Percentiles rank a stretch among this genome's conserved stretches.
Evolutionary conservation across 2,113 vertebrate genomes (phyloP).

Genomic region (Colossoma macropomum): DNA sequence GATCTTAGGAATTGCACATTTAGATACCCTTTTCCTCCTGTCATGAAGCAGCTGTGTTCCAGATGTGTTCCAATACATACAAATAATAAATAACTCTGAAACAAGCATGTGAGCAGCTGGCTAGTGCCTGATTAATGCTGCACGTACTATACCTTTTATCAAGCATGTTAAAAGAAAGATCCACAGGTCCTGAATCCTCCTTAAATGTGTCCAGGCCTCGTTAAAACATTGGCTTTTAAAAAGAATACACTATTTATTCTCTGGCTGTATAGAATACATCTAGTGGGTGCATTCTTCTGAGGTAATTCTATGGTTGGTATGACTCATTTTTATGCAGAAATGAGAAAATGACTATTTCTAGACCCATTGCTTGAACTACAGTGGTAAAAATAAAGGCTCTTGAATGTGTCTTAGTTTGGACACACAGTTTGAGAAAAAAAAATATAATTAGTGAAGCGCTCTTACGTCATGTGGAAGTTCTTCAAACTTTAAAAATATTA

Average conservation of each 20-base stretch:
- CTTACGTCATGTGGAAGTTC: no score
- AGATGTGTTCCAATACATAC: slow-evolving; percentile 30
- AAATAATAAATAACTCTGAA: slow-evolving; percentile 28
- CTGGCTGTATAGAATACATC: neutral
- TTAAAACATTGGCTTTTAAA: neutral
- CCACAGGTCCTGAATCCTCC: neutral
- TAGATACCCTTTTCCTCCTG: slow-evolving; percentile 9
- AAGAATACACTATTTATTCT: neutral
- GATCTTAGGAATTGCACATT: slow-evolving; percentile 12
- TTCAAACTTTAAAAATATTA: no score
- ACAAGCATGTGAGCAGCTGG: neutral
- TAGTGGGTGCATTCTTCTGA: neutral
- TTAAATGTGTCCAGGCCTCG: neutral
- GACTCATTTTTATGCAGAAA: no score
- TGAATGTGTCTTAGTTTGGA: no score
- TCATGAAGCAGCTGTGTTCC: slow-evolving; percentile 44
- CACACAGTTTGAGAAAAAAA: no score
- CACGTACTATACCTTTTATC: neutral
- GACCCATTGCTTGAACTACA: no score
- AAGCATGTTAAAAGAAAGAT: neutral
- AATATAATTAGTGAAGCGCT: no score
- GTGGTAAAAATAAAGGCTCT: no score
- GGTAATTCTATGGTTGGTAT: neutral
- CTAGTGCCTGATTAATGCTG: neutral
- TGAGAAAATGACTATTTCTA: no score